Base-by-base conservation (phyloP, 2,888 invertebrate genomes). In the Eristalis tenax region DNA sequence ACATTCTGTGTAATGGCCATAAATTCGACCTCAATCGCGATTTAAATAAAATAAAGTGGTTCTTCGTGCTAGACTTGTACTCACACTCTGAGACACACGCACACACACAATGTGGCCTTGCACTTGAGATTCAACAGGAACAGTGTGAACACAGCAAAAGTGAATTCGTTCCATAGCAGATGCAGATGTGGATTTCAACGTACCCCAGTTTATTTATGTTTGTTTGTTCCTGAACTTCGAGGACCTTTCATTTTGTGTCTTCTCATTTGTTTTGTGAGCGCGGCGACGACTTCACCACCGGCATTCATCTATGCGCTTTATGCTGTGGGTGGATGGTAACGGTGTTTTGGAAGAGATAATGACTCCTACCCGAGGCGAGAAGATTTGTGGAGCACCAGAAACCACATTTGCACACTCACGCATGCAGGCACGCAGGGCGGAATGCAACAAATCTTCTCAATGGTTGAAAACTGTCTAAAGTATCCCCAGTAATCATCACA, bases 21-120 rank as follows among this genome's bases (percentile, higher is more conserved):
- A 83, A 86, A 86, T 86, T 74, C 83, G 70, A 22, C 74, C 82
- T 86, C 86, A 86, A 86, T 86, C 86, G 83, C 83, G 86, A 86
- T 86, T 86, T 86, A 79, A 86, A 83, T 83, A 86, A 83, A 83
- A 86, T 86, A 86, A 83, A 83, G 83, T 86, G 74, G 74, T 66
- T 66, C 61, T 75, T 23, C 74, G 66, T 71, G 70, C 81, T 13
- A 13, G 13, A 38, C 8, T 74, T 71, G 4, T 68, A 50, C 59
- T 63, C 56, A 13, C 71, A 50, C 59, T 32, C 57, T 0, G 28
- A 28, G 4, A 61, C 23, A 23, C 13, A 26, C 26, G 15, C 8
- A 23, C 59, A 15, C 26, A 28, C 50, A n/a, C 43, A 59, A 23
- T 26, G 26, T 86, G 83, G 78, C 86, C 86, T 86, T 86, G 86